Percentiles rank a stretch among this genome's conserved stretches.
Evolutionary conservation across 2,888 invertebrate species (phyloP).

Genomic region (Gymnoscelis rufifasciata): DNA sequence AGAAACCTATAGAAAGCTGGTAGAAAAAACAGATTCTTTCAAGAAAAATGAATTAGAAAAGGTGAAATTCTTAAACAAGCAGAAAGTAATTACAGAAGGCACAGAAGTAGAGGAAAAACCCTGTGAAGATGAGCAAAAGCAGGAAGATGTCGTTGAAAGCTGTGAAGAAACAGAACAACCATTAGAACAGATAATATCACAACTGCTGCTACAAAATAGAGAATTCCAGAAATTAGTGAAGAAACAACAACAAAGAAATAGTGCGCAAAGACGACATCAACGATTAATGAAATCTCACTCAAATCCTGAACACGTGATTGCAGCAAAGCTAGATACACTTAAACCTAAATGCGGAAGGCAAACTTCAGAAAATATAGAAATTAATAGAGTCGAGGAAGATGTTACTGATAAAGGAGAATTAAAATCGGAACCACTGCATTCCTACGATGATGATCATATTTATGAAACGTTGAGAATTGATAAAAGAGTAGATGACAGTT

Average conservation of each 20-base stretch:
- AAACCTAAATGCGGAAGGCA: conserved; percentile 62
- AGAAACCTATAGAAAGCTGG: conserved; percentile 69
- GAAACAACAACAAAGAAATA: conserved; percentile 82
- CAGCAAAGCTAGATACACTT: conserved; percentile 57
- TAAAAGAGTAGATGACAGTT: conserved; percentile 47
- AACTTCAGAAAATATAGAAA: conserved; percentile 55
- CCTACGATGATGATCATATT: conserved; percentile 76
- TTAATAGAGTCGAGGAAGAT: conserved; percentile 24
- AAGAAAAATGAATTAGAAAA: conserved; percentile 75
- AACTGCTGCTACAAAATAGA: conserved; percentile 88
- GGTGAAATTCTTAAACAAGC: conserved; percentile 70
- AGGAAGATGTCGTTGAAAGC: conserved; percentile 45
- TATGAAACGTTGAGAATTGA: conserved; percentile 79
- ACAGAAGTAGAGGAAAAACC: conserved; percentile 61
- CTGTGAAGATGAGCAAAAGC: conserved; percentile 37
- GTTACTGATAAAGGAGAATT: conserved; percentile 30
- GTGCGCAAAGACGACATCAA: conserved; percentile 75
- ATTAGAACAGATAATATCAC: conserved; percentile 88
- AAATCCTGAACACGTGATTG: conserved; percentile 69
- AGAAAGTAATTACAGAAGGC: conserved; percentile 69
- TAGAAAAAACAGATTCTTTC: conserved; percentile 76
- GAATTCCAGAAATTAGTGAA: conserved; percentile 89
- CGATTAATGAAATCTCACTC: conserved; percentile 76
- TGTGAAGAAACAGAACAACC: conserved; percentile 75
- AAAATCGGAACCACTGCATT: conserved; percentile 38